Base-by-base conservation (phyloP, 2,113 vertebrate species). In the Leptobrachium ailaonicum region DNA sequence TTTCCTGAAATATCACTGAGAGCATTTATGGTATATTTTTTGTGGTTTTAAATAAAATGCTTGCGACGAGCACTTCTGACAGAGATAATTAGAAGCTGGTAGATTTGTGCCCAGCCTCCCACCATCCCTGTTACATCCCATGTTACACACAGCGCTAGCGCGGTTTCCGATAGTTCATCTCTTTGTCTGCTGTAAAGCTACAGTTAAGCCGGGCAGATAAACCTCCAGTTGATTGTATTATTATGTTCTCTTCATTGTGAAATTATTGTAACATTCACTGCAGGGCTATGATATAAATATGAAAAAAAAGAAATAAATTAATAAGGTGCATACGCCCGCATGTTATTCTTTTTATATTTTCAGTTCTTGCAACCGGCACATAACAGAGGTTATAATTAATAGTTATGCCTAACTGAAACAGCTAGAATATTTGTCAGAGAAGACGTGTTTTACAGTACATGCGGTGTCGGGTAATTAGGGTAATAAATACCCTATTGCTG, bases 31-130 rank as follows among this genome's bases (percentile, higher is more conserved):
- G 20, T 32, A 32, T 32, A 32, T 32, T 32, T 32, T 32, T 32
- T 32, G 20, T 32, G 20, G 20, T 32, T 32, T 32, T 32, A 50
- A 50, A 50, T 50, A 50, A 50, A 50, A 50, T 70, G 20, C 43
- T 78, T 71, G 68, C 60, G 68, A 54, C 58, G 3, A 20, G 69
- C 77, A 79, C 3, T 60, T 72, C 32, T 63, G 50, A 79, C 56
- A 32, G 43, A 11, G 77, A 71, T 79, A 79, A 72, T 79, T 79
- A 72, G 69, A 56, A 54, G 69, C 69, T 72, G 60, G 66, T 53
- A 71, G 54, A 43, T 71, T 32, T 78, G 76, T 78, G 76, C 75
- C 40, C 75, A 69, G 54, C 76, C 56, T 41, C 47, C 76, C 67
- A 53, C 42, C 68, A 11, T 72, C 41, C 45, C 69, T 45, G 62